Evolutionary conservation across 2,797 vertebrate genomes (phyloP).

Genomic region (Acrossocheilus wenchowensis): DNA sequence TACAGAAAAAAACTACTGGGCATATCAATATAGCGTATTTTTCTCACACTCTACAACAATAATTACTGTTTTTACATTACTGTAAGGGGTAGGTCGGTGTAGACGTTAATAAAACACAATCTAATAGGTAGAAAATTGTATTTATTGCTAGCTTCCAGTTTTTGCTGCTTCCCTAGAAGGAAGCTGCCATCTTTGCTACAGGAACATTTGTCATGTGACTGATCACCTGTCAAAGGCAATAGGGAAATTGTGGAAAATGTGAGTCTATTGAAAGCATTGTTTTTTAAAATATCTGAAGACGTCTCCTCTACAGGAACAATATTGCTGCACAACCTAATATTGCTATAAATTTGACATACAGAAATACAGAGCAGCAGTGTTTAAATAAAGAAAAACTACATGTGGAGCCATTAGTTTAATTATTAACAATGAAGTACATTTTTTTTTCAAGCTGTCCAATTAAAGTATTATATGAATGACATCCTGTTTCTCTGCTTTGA

Average conservation of each 20-base stretch:
- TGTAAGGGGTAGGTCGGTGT: too few species aligned
- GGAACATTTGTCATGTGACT: conserved; percentile 1
- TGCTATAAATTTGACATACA: background rate
- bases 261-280: background rate
- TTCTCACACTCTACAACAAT: too few species aligned
- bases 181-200: conserved; percentile 1
- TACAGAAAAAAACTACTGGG: too few species aligned
- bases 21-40: too few species aligned
- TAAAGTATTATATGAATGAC: background rate
- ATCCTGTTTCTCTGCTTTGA: background rate
- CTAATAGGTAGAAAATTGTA: too few species aligned
- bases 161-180: background rate
- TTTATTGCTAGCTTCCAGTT: too few species aligned
- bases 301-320: background rate
- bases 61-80: too few species aligned
- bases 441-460: background rate
- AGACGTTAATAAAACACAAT: too few species aligned
- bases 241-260: background rate
- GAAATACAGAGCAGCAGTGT: background rate
- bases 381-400: background rate
- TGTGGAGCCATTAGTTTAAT: background rate
- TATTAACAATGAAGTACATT: background rate
- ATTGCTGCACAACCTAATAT: background rate
- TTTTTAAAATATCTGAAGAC: background rate
- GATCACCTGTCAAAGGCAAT: background rate